Conservation (phyloP, 2,888 invertebrate genomes). For the Aelia acuminata region DNA sequence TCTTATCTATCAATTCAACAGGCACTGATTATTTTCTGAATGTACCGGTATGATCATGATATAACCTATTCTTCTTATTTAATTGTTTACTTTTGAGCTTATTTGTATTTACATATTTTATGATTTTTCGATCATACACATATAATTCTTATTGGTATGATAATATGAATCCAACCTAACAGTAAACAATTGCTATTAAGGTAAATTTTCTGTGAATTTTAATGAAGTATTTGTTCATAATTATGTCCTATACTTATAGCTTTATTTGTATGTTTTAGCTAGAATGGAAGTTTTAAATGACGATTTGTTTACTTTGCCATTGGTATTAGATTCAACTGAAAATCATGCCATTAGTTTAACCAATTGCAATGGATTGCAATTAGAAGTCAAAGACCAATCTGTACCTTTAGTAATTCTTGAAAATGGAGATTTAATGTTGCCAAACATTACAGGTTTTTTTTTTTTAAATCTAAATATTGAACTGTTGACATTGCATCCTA, state of each 20-base stretch:
- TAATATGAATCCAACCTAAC: neutral
- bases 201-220: neutral
- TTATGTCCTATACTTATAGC: neutral
- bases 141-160: neutral
- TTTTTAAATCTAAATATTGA: conserved; percentile 7
- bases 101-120: neutral
- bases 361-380: conserved; percentile 39
- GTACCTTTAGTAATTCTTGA: conserved; percentile 56
- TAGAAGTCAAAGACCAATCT: conserved; percentile 56
- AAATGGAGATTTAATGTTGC: conserved; percentile 54
- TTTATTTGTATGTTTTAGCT: neutral
- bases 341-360: conserved; percentile 47
- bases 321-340: conserved; percentile 50
- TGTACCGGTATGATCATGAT: neutral
- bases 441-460: conserved; percentile 49
- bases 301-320: conserved; percentile 52
- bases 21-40: conserved; percentile 22
- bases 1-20: neutral
- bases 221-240: neutral
- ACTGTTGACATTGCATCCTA: neutral
- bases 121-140: neutral
- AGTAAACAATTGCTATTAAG: neutral
- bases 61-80: neutral
- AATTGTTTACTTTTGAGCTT: neutral
- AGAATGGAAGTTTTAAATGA: conserved; percentile 56